These are phyloP conservation scores for Scomber colias DNA, from an alignment of 2,113 vertebrate genomes.

Conservation along the genomic window DNA sequence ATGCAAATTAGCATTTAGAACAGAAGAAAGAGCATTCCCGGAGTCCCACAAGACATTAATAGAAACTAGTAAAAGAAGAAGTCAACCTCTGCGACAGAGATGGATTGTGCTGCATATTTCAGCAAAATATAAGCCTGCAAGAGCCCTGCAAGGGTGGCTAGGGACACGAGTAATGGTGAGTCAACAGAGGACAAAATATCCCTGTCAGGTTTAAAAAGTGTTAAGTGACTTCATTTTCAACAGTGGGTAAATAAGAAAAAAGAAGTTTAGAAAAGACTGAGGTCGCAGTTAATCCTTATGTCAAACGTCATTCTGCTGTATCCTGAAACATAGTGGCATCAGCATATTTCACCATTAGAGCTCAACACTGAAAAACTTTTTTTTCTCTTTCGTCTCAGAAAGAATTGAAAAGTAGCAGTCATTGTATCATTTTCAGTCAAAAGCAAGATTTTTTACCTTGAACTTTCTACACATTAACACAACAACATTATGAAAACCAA, in stretches of 20 bases:
- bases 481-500: background rate
- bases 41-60: constrained; percentile 69
- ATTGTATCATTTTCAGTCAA: background rate
- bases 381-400: background rate
- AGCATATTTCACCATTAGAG: constrained; percentile 16
- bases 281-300: constrained; percentile 21
- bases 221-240: constrained; percentile 73
- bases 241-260: constrained; percentile 32
- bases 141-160: constrained; percentile 34
- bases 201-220: constrained; percentile 65
- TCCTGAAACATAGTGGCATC: constrained; percentile 15
- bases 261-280: constrained; percentile 4
- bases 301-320: constrained; percentile 19
- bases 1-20: constrained; percentile 75
- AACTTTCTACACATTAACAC: background rate
- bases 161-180: constrained; percentile 65
- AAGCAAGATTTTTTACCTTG: background rate
- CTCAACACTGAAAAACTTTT: constrained; percentile 2
- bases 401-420: background rate
- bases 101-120: constrained; percentile 74
- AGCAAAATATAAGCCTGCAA: constrained; percentile 56
- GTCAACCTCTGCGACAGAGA: constrained; percentile 72
- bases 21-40: constrained; percentile 43
- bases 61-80: constrained; percentile 65
- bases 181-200: constrained; percentile 64